Conservation (phyloP, 64 coral and sea anemone genomes). For the Pocillopora verrucosa region DNA sequence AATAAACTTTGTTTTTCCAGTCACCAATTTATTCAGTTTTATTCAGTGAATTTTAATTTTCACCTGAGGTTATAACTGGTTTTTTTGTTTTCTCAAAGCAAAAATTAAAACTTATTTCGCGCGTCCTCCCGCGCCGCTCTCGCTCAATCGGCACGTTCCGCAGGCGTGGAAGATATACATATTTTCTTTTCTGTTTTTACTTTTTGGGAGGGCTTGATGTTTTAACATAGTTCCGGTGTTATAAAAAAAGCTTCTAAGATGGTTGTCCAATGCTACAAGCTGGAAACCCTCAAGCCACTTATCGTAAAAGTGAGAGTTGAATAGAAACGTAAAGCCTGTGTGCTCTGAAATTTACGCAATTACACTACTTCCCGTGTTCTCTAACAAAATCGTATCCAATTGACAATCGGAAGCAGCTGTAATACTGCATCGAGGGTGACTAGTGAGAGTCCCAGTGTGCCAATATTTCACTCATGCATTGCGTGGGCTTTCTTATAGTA, state of each 20-base stretch:
- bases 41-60: neutral
- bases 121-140: neutral
- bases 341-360: neutral
- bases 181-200: neutral
- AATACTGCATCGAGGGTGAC: neutral
- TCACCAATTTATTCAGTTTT: neutral
- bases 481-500: neutral
- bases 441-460: neutral
- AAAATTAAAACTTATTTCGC: neutral
- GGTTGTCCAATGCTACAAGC: constrained; percentile 1
- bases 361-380: neutral
- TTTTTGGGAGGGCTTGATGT: neutral
- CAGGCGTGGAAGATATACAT: too few relatives aligned
- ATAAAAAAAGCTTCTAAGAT: neutral
- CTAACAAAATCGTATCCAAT: neutral
- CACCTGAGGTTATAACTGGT: neutral
- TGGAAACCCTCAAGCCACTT: constrained; percentile 10
- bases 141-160: too few relatives aligned
- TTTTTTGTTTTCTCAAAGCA: neutral
- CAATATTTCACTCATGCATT: neutral
- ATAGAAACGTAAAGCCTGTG: constrained; percentile 10
- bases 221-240: constrained; percentile 9
- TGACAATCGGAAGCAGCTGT: neutral
- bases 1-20: neutral
- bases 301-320: constrained; percentile 23